Conservation (phyloP, 2,113 vertebrate genomes). For the Oostethus manadensis region DNA sequence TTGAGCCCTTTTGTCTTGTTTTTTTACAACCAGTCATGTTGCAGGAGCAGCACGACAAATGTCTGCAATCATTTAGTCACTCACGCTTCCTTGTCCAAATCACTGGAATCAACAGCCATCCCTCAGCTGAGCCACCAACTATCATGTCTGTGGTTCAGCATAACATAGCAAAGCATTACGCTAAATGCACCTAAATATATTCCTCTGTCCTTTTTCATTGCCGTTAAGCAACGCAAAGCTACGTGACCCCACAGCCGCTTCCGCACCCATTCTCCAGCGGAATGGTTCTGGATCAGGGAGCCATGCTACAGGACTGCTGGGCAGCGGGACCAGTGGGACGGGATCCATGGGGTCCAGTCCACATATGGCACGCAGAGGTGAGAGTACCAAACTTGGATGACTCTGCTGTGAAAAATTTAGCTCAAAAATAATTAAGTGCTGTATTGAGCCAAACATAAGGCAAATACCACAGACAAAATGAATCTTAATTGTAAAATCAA, state of each 20-base stretch:
- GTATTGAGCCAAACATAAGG: too few relatives aligned
- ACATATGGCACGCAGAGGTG: conserved; percentile 84
- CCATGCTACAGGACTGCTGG: conserved; percentile 71
- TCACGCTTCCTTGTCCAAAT: conserved; percentile 39
- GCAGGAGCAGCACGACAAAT: conserved; percentile 45
- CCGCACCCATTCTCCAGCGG: conserved; percentile 67
- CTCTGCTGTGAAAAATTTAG: background rate
- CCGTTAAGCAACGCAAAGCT: conserved; percentile 72
- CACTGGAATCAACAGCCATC: conserved; percentile 47
- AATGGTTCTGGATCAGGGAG: conserved; percentile 64
- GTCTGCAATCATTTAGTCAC: conserved; percentile 44
- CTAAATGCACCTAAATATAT: conserved; percentile 7
- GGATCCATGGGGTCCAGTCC: conserved; percentile 84
- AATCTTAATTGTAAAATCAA: too few relatives aligned
- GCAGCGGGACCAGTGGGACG: conserved; percentile 53
- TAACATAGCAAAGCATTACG: conserved; percentile 14
- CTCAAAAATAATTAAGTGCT: background rate
- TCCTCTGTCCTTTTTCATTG: conserved; percentile 1
- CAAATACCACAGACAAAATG: too few relatives aligned
- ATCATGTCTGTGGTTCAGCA: conserved; percentile 9
- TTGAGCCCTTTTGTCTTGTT: background rate
- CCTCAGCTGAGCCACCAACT: conserved; percentile 32
- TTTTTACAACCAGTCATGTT: conserved; percentile 18
- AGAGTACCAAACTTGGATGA: conserved; percentile 9
- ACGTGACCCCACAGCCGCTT: conserved; percentile 75